Evolutionary conservation across 2,888 invertebrate species (phyloP), one percentile per base, ranked within the genome.

Genomic region (Pogonocherus hispidulus): DNA sequence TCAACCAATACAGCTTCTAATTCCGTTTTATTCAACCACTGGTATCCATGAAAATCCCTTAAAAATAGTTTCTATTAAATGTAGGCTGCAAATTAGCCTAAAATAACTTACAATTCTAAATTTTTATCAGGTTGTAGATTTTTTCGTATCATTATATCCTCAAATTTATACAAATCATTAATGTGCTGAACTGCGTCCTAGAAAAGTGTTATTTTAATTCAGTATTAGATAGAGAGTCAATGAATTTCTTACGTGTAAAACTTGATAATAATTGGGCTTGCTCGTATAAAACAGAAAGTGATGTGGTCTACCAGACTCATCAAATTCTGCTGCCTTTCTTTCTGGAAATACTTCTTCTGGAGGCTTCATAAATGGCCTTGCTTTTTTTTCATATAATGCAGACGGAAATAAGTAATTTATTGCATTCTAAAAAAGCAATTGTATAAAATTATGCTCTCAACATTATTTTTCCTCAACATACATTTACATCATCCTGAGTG

Each of bases 401-500:
- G 98, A 98, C 3, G 99, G 99, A 80, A 99, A 94, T n/a, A 99
- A 87, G 86, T 99, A 99, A 72, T 91, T 89, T 77, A 99, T 95
- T 1, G 98, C 94, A 82, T 90, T 90, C 94, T 94, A 83, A 68
- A 87, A 70, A 20, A 32, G 22, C 60, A 18, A 11, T 63, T 37
- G 41, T 52, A 32, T 18, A n/a, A 65, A 23, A 63, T 23, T 2
- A 1, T 9, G 23, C 16, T 19, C n/a, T 59, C 8, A 51, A 14
- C 11, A 67, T 35, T 41, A 23, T 14, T 47, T 41, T 19, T 32
- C 19, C 19, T 18, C n/a, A n/a, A 85, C 87, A 87, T 87, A 94
- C 94, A 86, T 97, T 91, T 27, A 98, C 89, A 83, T 97, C 95
- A 63, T 91, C 89, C 82, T 98, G 95, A 0, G 94, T 93, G 82